Base-by-base conservation (phyloP, 2,797 vertebrate genomes). In the Cygnus olor region DNA sequence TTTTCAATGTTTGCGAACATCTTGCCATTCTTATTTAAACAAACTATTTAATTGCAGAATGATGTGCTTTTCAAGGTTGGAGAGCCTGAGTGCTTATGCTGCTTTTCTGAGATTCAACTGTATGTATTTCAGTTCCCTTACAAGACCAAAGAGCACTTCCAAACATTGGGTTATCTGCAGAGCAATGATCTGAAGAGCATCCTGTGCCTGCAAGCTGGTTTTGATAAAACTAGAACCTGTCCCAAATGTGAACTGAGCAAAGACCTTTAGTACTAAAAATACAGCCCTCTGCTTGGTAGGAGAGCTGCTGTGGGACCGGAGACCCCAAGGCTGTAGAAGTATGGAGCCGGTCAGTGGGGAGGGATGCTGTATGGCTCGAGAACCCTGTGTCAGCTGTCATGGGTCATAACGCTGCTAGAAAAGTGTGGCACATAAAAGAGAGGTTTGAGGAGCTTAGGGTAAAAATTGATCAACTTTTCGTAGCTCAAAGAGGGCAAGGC, bases 1-100 rank as follows among this genome's bases (percentile, higher is more conserved):
- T 84, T 96, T 92, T 36, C 69, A 72, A 9, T 63, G 11, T 89
- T 94, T 93, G 79, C 56, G 87, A 38, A 36, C 77, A 91, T 89
- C 85, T 82, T 94, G 90, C 88, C 88, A 70, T 94, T 85, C 92
- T 85, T 72, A 32, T 74, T 95, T 85, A 93, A 96, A 93, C 92
- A 96, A 95, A 93, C 69, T 11, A 20, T 76, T 93, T 65, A 85
- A 73, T 92, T 81, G 88, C 85, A 93, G 89, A 85, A 85, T 80
- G 38, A 16, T 84, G 88, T 87, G 85, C 81, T 80, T 79, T 93
- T 73, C 38, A 56, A 83, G 90, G 93, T 66, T 89, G 2, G 1
- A 40, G 94, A 70, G 69, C 54, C 84, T 24, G 51, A 85, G 81
- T 81, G 47, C 49, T 92, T 80, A 20, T 10, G 0, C 61, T 2